phyloP scores from a whole-genome alignment of 2,113 vertebrate species.

The Mus spicilegus region DNA sequence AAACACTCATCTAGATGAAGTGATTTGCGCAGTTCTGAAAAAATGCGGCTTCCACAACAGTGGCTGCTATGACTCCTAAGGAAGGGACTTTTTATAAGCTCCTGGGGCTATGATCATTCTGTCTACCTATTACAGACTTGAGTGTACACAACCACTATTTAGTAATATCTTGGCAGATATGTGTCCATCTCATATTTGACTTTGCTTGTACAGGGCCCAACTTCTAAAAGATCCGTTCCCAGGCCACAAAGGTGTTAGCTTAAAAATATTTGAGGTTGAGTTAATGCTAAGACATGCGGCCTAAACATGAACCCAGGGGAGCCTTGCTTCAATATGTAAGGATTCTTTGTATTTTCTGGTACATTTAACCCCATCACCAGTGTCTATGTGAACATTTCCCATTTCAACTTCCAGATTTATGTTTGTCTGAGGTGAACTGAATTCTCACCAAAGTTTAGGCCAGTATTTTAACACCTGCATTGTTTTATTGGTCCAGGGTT shows the following conservation, averaged over 20 bases:
- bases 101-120: slow-evolving; percentile 83
- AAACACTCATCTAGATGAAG: slow-evolving; percentile 87
- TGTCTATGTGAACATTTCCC: not conserved
- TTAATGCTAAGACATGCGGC: slow-evolving; percentile 64
- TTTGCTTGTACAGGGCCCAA: slow-evolving; percentile 89
- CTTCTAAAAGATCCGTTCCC: slow-evolving; percentile 80
- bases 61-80: slow-evolving; percentile 76
- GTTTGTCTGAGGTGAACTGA: too few species aligned
- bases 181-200: slow-evolving; percentile 73
- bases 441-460: too few species aligned
- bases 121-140: slow-evolving; percentile 75
- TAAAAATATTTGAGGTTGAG: slow-evolving; percentile 71
- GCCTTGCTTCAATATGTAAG: slow-evolving; percentile 62
- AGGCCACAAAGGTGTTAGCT: slow-evolving; percentile 50
- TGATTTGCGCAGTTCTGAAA: slow-evolving; percentile 86
- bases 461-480: too few species aligned
- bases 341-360: slow-evolving; percentile 27
- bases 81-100: slow-evolving; percentile 80
- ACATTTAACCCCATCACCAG: not conserved
- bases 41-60: slow-evolving; percentile 73
- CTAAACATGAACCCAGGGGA: slow-evolving; percentile 35
- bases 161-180: slow-evolving; percentile 72
- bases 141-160: slow-evolving; percentile 85
- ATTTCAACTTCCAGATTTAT: too few species aligned
- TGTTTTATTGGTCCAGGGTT: too few species aligned